Base-by-base conservation (phyloP, 2,797 vertebrate genomes). In the Prunella strophiata region DNA sequence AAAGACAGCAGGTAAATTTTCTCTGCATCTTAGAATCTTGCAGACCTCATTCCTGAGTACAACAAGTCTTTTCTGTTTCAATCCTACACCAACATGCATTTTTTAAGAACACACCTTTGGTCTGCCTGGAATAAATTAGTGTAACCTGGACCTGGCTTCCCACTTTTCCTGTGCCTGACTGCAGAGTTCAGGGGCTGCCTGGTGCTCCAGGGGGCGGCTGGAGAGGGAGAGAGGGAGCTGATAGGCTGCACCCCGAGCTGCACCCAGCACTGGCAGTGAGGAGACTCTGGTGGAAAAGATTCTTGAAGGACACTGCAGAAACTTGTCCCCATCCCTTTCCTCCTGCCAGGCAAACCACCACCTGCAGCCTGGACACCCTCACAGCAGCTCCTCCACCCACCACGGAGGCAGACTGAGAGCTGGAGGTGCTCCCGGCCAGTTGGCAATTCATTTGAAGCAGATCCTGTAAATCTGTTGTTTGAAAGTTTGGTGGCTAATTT, bases 381-480 rank as follows among this genome's bases (percentile, higher is more conserved):
- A 13, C 42, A 42, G 59, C 29, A 58, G 42, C 85, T 86, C 75
- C 63, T 71, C 70, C 77, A 48, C 22, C 73, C 51, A 6, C 81
- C 7, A 0, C 3, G 26, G 25, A 67, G 34, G 27, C 94, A 87
- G 77, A 23, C 42, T 76, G 9, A 43, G 94, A 90, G 83, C 89
- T 94, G 93, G 95, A 88, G 94, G 94, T 96, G 94, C 93, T 93
- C 80, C 83, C 1, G 3, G 86, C 88, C 94, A 94, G 63, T 82
- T 96, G 93, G 95, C 91, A 91, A 94, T 89, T 91, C 71, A 89
- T 89, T 90, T 74, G 88, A 96, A 96, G 87, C 94, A 74, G 85
- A 96, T 86, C 81, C 91, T 85, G 70, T 55, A 87, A 96, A 91
- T 94, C 88, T 94, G 91, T 95, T 96, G 90, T 85, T 51, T 88